Percentiles rank a stretch among this genome's conserved stretches.
Conservation (phyloP, 2,113 vertebrate species). For the Barbus barbus region DNA sequence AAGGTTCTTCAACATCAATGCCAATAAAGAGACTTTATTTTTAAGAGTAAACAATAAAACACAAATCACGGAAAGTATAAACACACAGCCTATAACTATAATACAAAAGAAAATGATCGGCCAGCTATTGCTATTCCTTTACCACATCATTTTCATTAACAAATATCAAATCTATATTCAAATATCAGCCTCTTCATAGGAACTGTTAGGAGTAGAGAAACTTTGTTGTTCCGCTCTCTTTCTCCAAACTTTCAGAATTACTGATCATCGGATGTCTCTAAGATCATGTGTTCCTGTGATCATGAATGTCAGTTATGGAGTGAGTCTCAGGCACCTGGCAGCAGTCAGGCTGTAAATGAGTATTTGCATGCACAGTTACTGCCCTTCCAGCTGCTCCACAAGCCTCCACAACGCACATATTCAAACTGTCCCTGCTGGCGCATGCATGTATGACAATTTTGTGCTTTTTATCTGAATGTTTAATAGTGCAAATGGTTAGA, state of each 20-base stretch:
- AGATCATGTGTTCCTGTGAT: not conserved
- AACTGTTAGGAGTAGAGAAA: not conserved
- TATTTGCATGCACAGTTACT: slow-evolving; percentile 25
- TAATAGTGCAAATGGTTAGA: not conserved
- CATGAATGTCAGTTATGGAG: not conserved
- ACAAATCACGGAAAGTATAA: not conserved
- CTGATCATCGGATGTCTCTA: not conserved
- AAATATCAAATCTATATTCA: not conserved
- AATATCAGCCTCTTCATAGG: not conserved
- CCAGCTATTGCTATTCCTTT: not conserved
- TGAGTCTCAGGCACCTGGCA: not conserved
- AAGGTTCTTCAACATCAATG: too few relatives aligned
- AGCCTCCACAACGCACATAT: not conserved
- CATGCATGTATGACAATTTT: not conserved
- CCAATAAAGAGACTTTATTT: not conserved
- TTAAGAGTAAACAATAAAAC: not conserved
- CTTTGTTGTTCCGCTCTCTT: not conserved
- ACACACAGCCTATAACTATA: not conserved
- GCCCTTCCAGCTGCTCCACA: slow-evolving; percentile 5
- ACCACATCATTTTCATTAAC: slow-evolving; percentile 4
- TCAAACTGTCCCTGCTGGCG: not conserved
- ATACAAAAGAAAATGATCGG: not conserved
- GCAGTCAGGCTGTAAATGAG: not conserved
- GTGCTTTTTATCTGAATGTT: not conserved
- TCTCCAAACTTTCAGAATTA: not conserved